Base-by-base conservation (phyloP, 2,797 vertebrate genomes). In the Silurus lanzhouensis region DNA sequence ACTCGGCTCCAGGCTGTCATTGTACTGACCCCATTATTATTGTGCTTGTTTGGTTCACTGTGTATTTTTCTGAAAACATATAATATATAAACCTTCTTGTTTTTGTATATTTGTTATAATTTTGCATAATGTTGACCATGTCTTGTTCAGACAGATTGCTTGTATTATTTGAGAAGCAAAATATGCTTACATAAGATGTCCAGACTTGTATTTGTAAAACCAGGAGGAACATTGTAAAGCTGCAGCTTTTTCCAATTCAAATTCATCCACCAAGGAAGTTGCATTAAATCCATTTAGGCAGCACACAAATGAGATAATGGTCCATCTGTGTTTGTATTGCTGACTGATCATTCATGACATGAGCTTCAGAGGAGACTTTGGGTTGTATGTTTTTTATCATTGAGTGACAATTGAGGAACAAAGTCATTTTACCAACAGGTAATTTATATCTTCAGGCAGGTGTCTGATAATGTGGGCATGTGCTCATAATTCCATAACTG, bases 11-110 rank as follows among this genome's bases (percentile, higher is more conserved):
- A 68, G 52, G 3, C 70, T 75, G 70, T 52, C 25, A 67, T 31
- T 83, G 82, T 66, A 83, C 66, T 86, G 67, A 64, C 71, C 20
- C 57, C 19, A 31, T 46, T 27, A 48, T 83, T 74, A 66, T 66
- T 80, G 44, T 27, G 58, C 8, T 13, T 76, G 8, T 72, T 44
- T n/a, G 44, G 1, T 14, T 77, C 63, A 14, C 63, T 72, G 38
- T 55, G 6, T 22, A 57, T 31, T 27, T 71, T 17, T 77, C 10
- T 58, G 31, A 19, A 60, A 61, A 61, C 20, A 14, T 44, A 5
- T 52, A 52, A 52, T 52, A 52, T 10, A 10, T 7, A 7, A 52
- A 52, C 48, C 48, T 52, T 52, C 6, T 52, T 52, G 10, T 52
- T 10, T 52, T 52, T 52, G 6, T 52, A 52, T 52, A 10, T 52